phyloP scores from a whole-genome alignment of 2,888 invertebrate genomes.

The Conomelus anceps region DNA sequence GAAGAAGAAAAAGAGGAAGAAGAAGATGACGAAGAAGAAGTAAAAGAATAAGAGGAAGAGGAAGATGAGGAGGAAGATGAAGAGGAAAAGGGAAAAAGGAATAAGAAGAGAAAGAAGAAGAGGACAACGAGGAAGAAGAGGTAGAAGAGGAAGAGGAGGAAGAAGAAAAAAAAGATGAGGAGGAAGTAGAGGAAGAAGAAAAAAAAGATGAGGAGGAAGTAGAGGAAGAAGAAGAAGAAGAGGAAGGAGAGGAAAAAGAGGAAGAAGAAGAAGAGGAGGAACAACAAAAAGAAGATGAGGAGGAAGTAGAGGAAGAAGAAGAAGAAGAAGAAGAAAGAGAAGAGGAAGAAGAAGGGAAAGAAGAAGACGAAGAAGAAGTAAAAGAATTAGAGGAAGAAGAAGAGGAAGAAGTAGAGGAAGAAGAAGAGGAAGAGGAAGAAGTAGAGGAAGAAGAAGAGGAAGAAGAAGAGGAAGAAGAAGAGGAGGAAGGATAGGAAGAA shows the following conservation, averaged over 20 bases:
- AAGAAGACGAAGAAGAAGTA: neutral
- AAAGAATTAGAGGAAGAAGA: neutral
- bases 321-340: neutral
- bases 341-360: neutral
- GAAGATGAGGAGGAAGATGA: neutral
- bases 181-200: neutral
- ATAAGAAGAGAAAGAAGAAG: neutral
- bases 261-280: too few species aligned
- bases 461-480: neutral
- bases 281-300: neutral
- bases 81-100: neutral
- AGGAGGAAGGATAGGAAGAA: too few species aligned
- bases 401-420: neutral
- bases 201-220: neutral
- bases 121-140: neutral
- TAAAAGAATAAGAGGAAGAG: neutral
- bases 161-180: neutral
- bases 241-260: too few species aligned
- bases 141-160: neutral
- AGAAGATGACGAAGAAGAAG: neutral
- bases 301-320: neutral
- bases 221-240: neutral
- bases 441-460: neutral
- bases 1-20: neutral
- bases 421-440: neutral